Evolutionary conservation across 2,888 invertebrate species (phyloP), one percentile per base, ranked within the genome.

Genomic region (Lottia scabra): DNA sequence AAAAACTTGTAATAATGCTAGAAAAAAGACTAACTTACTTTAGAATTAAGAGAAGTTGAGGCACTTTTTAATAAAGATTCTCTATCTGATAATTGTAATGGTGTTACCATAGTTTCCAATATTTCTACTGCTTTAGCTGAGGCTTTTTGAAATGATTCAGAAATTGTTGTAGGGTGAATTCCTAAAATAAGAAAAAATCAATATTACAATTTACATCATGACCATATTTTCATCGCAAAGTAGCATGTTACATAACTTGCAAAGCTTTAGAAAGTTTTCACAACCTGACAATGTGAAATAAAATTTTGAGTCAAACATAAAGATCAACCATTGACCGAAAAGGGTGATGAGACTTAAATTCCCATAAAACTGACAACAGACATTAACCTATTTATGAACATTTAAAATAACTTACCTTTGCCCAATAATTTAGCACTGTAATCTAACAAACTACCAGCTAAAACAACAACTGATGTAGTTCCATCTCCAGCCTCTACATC

Each of bases 401-500:
- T 30, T 30, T 5, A 30, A 19, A 44, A 30, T 44, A 46, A 45
- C 44, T 67, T 74, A 90, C 91, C 92, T 90, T 96, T 96, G 73
- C 93, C 93, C 43, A 99, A 91, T 16, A 99, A 92, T 87, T 96
- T 96, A 88, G 97, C 95, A 68, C 97, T 95, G 68, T 98, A 96
- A 90, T 99, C 98, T 70, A 99, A 91, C 67, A 99, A 90, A 78
- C 98, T 96, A 67, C 99, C 99, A 81, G 98, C 99, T 85, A 99
- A 93, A 8, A 99, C 96, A 13, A 99, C 99, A 70, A 99, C 99
- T 27, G 98, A 96, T 13, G 99, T 99, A 27, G 99, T 99, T 73
- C 99, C 99, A 91, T 99, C 99, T 65, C 99, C 99, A 83, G 99
- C 99, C 91, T 99, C 99, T 84, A 98, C 94, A 90, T 99, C 99